Conservation (phyloP, 2,888 invertebrate species). For the Notocelia uddmanniana region DNA sequence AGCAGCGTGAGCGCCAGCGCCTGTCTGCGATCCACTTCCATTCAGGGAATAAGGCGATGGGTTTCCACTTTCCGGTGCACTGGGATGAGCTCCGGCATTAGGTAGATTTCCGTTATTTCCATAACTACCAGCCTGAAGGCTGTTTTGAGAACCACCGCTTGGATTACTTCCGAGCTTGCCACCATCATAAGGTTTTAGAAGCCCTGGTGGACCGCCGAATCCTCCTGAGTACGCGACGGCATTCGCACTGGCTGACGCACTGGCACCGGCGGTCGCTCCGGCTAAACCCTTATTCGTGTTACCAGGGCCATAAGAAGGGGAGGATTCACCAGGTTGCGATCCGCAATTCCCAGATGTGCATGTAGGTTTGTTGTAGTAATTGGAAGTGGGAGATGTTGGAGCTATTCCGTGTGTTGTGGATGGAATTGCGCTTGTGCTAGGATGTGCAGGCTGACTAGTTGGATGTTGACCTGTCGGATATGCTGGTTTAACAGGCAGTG, state of each 20-base stretch:
- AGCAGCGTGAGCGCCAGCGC: slow-evolving; percentile 57
- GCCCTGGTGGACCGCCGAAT: slow-evolving; percentile 79
- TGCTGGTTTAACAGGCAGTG: slow-evolving; percentile 50
- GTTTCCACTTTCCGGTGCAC: slow-evolving; percentile 45
- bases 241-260: slow-evolving; percentile 60
- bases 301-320: slow-evolving; percentile 27
- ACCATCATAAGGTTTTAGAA: slow-evolving; percentile 70
- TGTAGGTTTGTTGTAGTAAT: slow-evolving; percentile 27
- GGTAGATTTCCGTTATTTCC: slow-evolving; percentile 22
- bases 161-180: slow-evolving; percentile 56
- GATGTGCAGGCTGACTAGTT: slow-evolving; percentile 38
- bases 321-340: slow-evolving; percentile 18
- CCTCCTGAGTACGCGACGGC: slow-evolving; percentile 72
- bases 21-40: slow-evolving; percentile 49
- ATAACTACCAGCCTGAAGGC: slow-evolving; percentile 17
- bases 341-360: slow-evolving; percentile 47
- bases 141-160: slow-evolving; percentile 24
- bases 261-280: slow-evolving; percentile 49
- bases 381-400: slow-evolving; percentile 45
- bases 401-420: slow-evolving; percentile 51
- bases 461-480: slow-evolving; percentile 43
- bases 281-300: slow-evolving; percentile 35
- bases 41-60: slow-evolving; percentile 47
- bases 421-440: slow-evolving; percentile 41
- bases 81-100: slow-evolving; percentile 44